Evolutionary conservation across 2,797 vertebrate species (phyloP).

Genomic region (Labeo calbasu): DNA sequence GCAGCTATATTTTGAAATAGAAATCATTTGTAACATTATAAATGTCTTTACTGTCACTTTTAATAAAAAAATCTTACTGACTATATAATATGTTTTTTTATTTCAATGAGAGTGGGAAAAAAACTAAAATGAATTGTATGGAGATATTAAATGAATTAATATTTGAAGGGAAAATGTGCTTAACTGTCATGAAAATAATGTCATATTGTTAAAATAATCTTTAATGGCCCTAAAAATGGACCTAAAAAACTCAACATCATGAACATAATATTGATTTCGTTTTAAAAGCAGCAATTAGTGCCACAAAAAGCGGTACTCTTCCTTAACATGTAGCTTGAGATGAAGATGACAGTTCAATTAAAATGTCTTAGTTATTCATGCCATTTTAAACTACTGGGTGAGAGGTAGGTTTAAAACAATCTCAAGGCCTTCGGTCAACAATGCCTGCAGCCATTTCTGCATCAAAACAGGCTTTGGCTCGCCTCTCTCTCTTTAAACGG

Average conservation of each 20-base stretch:
- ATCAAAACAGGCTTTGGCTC: slow-evolving; percentile 37
- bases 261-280: background rate
- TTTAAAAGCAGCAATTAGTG: background rate
- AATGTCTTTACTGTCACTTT: background rate
- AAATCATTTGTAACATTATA: background rate
- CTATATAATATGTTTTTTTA: too few relatives aligned
- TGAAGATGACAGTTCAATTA: background rate
- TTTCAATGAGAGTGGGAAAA: background rate
- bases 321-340: background rate
- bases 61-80: background rate
- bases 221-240: background rate
- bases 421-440: slow-evolving; percentile 51
- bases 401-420: slow-evolving; percentile 42
- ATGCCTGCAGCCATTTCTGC: slow-evolving; percentile 58
- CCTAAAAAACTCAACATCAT: background rate
- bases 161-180: background rate
- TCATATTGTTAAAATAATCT: background rate
- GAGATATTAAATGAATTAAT: background rate
- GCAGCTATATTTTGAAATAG: too few relatives aligned
- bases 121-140: background rate
- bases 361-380: slow-evolving; percentile 1
- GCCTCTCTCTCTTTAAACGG: slow-evolving; percentile 67
- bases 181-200: background rate
- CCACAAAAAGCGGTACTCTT: background rate
- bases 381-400: background rate